Base-by-base conservation (phyloP, 2,888 invertebrate genomes). In the Colostygia pectinataria region DNA sequence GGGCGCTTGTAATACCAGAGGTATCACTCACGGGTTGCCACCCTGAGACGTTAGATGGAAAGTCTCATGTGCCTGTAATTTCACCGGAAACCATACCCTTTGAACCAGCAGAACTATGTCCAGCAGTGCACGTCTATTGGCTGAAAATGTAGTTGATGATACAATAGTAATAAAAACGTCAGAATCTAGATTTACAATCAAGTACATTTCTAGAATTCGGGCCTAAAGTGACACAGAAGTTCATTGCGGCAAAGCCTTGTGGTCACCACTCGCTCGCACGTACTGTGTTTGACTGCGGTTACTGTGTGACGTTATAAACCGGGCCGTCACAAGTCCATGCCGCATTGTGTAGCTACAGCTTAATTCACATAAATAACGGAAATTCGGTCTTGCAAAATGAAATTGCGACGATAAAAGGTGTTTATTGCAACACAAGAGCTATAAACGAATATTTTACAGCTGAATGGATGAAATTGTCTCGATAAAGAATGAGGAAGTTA, bases 391-490 rank as follows among this genome's bases (percentile, higher is more conserved):
- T 27, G 24, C 12, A n/a, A 29, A 39, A 43, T 43, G 10, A 43
- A 39, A 33, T 38, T 8, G 38, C 6, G 12, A 7, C 27, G 42
- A 24, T 38, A 42, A 49, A 49, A 43, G 43, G 28, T 49, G 47
- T 47, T 47, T 40, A 42, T 42, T 39, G 15, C 28, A 23, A 42
- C 28, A 48, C 27, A 36, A 32, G 6, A 23, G 15, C 38, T 20
- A 24, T 49, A 42, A 49, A 45, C 38, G 38, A 33, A 37, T 49
- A 38, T 39, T 49, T 38, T 33, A 49, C 38, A 9, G 15, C 33
- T 39, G 32, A 36, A 36, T 28, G 36, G 18, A 27, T 9, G 13
- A 23, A 39, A 38, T 13, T 28, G 38, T 43, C 33, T 43, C 20
- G 38, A 42, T 32, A 42, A 8, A 32, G 7, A 23, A 25, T 20